phyloP scores from a whole-genome alignment of 92 coral and sea anemone genomes.

The Metridium senile region DNA sequence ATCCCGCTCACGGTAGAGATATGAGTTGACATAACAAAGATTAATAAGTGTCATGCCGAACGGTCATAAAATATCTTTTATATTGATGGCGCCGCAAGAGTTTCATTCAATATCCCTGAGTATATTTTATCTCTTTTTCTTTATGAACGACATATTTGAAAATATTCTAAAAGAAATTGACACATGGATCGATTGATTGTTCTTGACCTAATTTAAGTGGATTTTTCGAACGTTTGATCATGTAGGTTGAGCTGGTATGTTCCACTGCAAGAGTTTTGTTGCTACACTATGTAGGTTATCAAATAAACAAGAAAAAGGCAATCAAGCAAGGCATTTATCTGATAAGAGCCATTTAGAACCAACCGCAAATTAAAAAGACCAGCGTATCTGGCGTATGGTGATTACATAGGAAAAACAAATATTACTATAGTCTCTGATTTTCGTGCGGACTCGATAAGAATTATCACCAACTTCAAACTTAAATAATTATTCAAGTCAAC shows the following conservation, averaged over 20 bases:
- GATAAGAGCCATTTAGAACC: not conserved
- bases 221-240: not conserved
- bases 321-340: not conserved
- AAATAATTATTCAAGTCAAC: not conserved
- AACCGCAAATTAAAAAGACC: not conserved
- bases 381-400: not conserved
- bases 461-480: not conserved
- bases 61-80: not conserved
- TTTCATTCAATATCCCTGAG: too few species aligned
- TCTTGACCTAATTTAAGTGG: not conserved
- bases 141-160: not conserved
- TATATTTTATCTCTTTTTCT: not conserved
- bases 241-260: too few species aligned
- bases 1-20: not conserved
- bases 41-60: not conserved
- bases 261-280: not conserved
- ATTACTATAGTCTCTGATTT: not conserved
- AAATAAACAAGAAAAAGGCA: not conserved
- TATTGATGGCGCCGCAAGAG: not conserved
- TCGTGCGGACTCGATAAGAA: not conserved
- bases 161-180: not conserved
- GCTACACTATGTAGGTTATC: not conserved
- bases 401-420: conserved; percentile 1
- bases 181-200: not conserved
- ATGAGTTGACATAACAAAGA: not conserved